Conservation (phyloP, 2,797 vertebrate genomes). For the Megalops cyprinoides region DNA sequence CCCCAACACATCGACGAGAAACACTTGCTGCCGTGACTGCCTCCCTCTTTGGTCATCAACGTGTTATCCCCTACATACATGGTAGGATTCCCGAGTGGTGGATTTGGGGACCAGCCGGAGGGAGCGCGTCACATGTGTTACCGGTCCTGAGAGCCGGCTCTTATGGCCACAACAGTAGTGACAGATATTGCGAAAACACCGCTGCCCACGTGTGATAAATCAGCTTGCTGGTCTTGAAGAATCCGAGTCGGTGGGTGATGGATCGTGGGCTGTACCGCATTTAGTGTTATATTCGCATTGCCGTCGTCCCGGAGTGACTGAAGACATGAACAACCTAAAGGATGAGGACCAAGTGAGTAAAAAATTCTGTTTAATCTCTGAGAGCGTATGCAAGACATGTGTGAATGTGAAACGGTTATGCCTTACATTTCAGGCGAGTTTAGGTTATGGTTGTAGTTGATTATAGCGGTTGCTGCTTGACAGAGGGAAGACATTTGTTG, state of each 20-base stretch:
- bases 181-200: neutral
- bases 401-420: too few species aligned
- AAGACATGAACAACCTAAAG: constrained; percentile 11
- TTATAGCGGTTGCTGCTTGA: neutral
- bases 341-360: constrained; percentile 2
- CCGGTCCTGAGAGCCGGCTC: neutral
- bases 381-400: neutral
- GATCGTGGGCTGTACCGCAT: neutral
- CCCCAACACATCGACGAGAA: neutral
- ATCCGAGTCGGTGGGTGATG: neutral
- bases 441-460: too few species aligned
- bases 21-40: neutral
- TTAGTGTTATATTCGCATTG: neutral
- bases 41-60: neutral
- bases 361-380: neutral
- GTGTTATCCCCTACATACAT: neutral
- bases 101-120: too few species aligned
- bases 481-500: neutral
- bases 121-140: neutral
- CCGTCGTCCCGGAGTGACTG: neutral
- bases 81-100: neutral
- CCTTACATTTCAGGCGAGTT: neutral
- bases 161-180: neutral
- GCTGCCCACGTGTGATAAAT: neutral
- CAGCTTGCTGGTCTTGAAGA: neutral